These are phyloP conservation scores for Polypedilum pembai DNA, from an alignment of 1,140 invertebrate genomes.

Conservation along the genomic window DNA sequence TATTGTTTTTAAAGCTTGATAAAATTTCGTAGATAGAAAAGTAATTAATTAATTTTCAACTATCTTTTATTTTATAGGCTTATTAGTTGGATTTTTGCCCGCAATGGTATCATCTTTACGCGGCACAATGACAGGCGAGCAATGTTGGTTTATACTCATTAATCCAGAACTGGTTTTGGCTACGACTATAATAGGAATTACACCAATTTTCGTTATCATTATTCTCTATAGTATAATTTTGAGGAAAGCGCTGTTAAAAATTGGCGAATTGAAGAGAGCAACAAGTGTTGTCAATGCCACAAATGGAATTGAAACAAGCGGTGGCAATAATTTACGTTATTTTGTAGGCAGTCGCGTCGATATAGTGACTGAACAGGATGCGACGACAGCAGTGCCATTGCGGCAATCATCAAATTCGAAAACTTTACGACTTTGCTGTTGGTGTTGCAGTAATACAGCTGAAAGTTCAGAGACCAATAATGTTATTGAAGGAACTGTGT, in stretches of 20 bases:
- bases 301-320: slow-evolving; percentile 30
- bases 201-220: slow-evolving; percentile 47
- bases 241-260: slow-evolving; percentile 45
- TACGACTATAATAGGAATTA: slow-evolving; percentile 46
- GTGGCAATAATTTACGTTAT: slow-evolving; percentile 34
- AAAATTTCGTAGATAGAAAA: too few relatives aligned
- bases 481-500: neutral
- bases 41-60: neutral
- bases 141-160: slow-evolving; percentile 48
- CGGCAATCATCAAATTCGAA: neutral
- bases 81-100: slow-evolving; percentile 49
- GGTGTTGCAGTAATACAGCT: neutral
- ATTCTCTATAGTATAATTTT: slow-evolving; percentile 50
- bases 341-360: slow-evolving; percentile 33
- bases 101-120: slow-evolving; percentile 34
- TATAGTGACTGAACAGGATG: neutral
- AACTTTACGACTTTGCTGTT: neutral
- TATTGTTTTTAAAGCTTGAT: too few relatives aligned
- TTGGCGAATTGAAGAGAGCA: slow-evolving; percentile 33
- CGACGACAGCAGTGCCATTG: slow-evolving; percentile 4
- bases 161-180: slow-evolving; percentile 46
- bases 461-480: neutral
- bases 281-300: slow-evolving; percentile 15
- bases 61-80: slow-evolving; percentile 40
- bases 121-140: slow-evolving; percentile 43